These are phyloP conservation scores for Xyrichtys novacula DNA, from an alignment of 2,797 vertebrate genomes.

Conservation along the genomic window DNA sequence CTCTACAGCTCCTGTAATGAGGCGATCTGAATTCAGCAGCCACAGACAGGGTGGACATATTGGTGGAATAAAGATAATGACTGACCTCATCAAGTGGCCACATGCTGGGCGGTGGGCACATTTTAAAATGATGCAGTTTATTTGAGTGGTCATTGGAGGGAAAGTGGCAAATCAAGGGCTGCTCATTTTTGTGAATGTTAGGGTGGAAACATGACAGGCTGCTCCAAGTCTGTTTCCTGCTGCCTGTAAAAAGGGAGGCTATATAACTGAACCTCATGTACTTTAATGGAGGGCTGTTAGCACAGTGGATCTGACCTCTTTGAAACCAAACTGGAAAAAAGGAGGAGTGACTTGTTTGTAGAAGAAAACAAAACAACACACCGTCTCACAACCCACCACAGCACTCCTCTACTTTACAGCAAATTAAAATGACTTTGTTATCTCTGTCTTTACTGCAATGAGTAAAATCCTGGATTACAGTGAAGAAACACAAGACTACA, in stretches of 20 bases:
- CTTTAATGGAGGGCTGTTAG: background rate
- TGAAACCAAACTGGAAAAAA: background rate
- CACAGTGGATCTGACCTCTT: background rate
- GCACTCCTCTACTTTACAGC: no score
- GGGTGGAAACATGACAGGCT: background rate
- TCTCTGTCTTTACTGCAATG: no score
- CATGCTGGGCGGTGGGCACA: constrained; percentile 15
- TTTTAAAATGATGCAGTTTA: background rate
- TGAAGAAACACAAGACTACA: no score
- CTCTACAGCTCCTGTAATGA: constrained; percentile 30
- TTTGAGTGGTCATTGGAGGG: constrained; percentile 1
- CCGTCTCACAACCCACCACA: background rate
- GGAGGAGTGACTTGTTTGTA: background rate
- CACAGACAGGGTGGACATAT: constrained; percentile 13
- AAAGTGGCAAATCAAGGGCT: constrained; percentile 2
- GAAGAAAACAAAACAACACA: background rate
- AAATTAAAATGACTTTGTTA: no score
- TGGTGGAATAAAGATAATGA: constrained; percentile 43
- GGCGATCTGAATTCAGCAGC: constrained; percentile 25
- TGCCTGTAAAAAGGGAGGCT: background rate
- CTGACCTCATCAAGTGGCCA: constrained; percentile 31
- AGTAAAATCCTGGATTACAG: no score
- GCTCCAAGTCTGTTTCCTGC: background rate
- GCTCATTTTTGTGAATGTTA: constrained; percentile 5
- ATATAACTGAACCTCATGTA: background rate